Conservation (phyloP, 2,888 invertebrate species). For the Xestobium rufovillosum region DNA sequence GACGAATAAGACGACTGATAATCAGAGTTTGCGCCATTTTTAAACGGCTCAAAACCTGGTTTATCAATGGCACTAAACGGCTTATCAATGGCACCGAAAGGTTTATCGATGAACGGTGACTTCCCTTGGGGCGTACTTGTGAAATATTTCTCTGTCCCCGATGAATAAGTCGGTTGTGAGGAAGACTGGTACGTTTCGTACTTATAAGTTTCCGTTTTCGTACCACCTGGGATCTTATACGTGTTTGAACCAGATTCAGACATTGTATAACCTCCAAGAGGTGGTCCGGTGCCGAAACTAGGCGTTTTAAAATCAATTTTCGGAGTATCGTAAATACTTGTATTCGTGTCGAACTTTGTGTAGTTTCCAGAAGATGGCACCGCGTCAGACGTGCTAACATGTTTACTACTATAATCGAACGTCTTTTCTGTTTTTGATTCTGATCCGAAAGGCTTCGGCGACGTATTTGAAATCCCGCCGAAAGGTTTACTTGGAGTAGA, state of each 20-base stretch:
- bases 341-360: constrained; percentile 1
- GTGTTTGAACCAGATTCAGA: constrained; percentile 38
- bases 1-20: constrained; percentile 34
- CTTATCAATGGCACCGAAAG: no score
- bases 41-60: constrained; percentile 30
- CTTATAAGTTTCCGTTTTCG: constrained; percentile 37
- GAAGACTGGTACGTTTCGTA: constrained; percentile 38
- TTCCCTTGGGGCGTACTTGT: constrained; percentile 31
- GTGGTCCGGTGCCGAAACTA: constrained; percentile 11
- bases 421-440: constrained; percentile 1
- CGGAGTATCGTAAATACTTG: background rate
- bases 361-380: constrained; percentile 2
- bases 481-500: constrained; percentile 16
- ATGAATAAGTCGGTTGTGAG: constrained; percentile 34
- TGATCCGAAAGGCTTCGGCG: constrained; percentile 22
- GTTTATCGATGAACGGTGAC: constrained; percentile 11
- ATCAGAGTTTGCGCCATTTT: constrained; percentile 30
- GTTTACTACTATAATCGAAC: background rate
- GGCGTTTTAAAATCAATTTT: background rate
- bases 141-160: constrained; percentile 38
- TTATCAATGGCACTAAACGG: constrained; percentile 27
- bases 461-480: constrained; percentile 20
- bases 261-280: constrained; percentile 32
- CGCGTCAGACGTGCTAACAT: no score
- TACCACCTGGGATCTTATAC: constrained; percentile 40